These are phyloP conservation scores for Carcharodon carcharias DNA, from an alignment of 2,797 vertebrate genomes.

Conservation along the genomic window DNA sequence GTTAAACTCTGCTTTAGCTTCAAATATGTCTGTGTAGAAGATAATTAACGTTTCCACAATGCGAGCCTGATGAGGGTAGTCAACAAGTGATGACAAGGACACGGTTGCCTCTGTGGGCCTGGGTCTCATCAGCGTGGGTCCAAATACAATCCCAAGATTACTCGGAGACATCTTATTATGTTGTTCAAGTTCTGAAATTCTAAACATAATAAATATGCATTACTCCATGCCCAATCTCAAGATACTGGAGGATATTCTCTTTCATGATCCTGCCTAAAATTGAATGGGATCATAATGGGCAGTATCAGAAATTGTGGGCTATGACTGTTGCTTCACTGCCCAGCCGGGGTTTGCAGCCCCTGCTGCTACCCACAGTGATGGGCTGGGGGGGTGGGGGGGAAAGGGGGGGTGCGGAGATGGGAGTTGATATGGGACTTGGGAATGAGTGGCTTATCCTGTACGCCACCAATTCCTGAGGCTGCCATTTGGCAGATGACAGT, in stretches of 20 bases:
- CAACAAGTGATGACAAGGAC: slow-evolving; percentile 89
- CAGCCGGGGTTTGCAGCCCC: not conserved
- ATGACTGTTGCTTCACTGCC: not conserved
- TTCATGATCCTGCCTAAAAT: not conserved
- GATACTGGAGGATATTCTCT: not conserved
- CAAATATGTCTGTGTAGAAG: slow-evolving; percentile 75
- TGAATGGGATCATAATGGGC: not conserved
- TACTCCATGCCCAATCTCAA: not conserved
- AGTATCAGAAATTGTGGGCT: not conserved
- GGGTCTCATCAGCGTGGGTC: slow-evolving; percentile 86
- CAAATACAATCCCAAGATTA: slow-evolving; percentile 92
- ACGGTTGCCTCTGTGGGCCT: slow-evolving; percentile 84
- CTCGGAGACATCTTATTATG: slow-evolving; percentile 93
- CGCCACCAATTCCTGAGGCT: not conserved
- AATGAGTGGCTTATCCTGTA: not conserved
- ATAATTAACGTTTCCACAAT: slow-evolving; percentile 82
- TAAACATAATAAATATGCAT: slow-evolving; percentile 46
- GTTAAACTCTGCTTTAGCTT: slow-evolving; percentile 48
- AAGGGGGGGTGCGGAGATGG: not conserved
- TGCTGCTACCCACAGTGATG: not conserved
- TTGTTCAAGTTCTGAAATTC: slow-evolving; percentile 81
- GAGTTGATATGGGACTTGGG: accelerated
- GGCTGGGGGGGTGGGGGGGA: too few species aligned
- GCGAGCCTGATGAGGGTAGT: slow-evolving; percentile 92
- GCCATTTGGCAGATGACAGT: not conserved